These are phyloP conservation scores for Pyrocephalus nanus DNA, from an alignment of 2,797 vertebrate species.

Conservation along the genomic window DNA sequence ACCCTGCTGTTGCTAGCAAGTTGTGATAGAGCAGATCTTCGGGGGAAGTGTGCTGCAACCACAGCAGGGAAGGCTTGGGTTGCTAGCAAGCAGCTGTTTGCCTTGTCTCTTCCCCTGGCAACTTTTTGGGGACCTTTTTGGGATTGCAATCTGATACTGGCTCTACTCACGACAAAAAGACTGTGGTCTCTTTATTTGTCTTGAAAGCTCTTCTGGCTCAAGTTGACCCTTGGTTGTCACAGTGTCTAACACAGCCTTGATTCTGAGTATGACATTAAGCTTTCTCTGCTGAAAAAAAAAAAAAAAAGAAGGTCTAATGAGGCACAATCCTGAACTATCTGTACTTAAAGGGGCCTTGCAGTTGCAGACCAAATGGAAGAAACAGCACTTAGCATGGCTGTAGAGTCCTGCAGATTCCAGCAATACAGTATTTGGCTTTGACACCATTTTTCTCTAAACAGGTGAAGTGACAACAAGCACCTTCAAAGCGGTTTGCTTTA, in stretches of 20 bases:
- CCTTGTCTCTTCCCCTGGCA: background rate
- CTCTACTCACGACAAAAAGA: background rate
- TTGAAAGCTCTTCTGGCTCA: background rate
- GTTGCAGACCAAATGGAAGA: background rate
- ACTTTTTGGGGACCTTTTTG: background rate
- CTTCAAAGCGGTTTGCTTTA: constrained; percentile 27
- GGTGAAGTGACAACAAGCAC: background rate
- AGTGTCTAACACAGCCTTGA: background rate
- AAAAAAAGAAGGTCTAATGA: background rate
- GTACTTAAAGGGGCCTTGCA: background rate
- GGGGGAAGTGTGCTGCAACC: background rate
- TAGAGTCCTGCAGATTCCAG: background rate
- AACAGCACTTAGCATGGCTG: background rate
- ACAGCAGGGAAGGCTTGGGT: background rate
- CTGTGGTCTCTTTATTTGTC: background rate
- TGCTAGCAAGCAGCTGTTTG: background rate
- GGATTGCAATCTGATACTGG: background rate
- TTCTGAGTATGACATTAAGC: accelerated
- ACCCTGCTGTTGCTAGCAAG: background rate
- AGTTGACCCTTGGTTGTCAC: background rate
- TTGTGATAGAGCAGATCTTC: background rate
- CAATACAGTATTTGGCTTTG: background rate
- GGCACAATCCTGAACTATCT: background rate
- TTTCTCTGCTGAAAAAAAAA: background rate
- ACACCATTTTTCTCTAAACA: background rate